Base-by-base conservation (phyloP, 2,797 vertebrate genomes). In the Vireo griseus region DNA sequence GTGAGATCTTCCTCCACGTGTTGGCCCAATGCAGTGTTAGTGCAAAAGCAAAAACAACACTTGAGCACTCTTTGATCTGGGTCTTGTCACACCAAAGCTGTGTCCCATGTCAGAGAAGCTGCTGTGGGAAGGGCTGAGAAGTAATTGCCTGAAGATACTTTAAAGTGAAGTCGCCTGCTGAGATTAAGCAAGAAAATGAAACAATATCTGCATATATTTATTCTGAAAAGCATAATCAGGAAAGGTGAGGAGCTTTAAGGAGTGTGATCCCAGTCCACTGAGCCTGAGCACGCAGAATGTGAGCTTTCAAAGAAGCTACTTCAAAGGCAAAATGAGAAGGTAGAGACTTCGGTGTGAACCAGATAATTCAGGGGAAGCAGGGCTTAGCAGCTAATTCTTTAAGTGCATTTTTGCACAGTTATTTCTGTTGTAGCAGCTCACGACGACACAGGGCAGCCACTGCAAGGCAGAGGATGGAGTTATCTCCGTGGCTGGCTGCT, bases 141-240 rank as follows among this genome's bases (percentile, higher is more conserved):
- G 73, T 96, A 94, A 96, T 97, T 97, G 94, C 94, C 75, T 95
- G 92, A 79, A 97, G 88, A 90, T 84, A 57, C 96, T 97, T 95
- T 86, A 78, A 96, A 82, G 89, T 86, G 79, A 86, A 54, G 85
- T 26, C 57, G 20, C 96, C 95, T 97, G 95, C 91, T 90, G 95
- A 94, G 95, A 96, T 86, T 58, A 73, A 95, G 88, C 51, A 90
- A 67, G 79, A 67, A 93, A 87, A 95, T 45, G 55, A 65, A 94
- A 94, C 87, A 96, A 85, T 90, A 77, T 81, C 68, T 71, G 76
- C 92, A 88, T 84, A 21, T 48, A 67, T 87, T 95, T 92, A 92
- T 86, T 77, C 62, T 45, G 68, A 72, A 86, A 85, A 90, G 78
- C 71, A 61, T 85, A 87, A 94, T 68, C 68, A 67, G 89, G 79